Base-by-base conservation (phyloP, 1,140 invertebrate genomes). In the Paralvinella palmiformis region DNA sequence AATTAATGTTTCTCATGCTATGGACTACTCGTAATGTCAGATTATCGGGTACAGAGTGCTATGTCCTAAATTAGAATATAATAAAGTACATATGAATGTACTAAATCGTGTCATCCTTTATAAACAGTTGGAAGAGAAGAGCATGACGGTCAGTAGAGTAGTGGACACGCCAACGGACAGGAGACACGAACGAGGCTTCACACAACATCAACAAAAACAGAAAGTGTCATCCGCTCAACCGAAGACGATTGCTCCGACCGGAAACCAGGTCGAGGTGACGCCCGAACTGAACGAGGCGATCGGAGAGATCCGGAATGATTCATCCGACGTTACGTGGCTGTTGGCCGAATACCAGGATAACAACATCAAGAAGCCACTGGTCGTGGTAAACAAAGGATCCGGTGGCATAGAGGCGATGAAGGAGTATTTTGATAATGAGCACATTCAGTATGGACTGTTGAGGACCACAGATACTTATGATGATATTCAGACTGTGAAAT, bases 401-500 rank as follows among this genome's bases (percentile, higher is more conserved):
- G 75, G 73, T 1, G 70, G 71, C 33, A 62, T 75, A 13, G 37
- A 61, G 31, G 74, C 74, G 36, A 55, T 79, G 13, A 69, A 64
- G 36, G 62, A 57, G 13, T 53, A 50, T 32, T 58, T 79, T 4
- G 53, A 60, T 15, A 70, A 73, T 24, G 68, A 68, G 35, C 55
- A 65, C 48, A 72, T 69, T 15, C 72, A 76, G 72, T 79, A 77
- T 65, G 74, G 68, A 3, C 63, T 79, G 17, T 78, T 72, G 50
- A 63, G 76, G 48, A 69, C 73, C 5, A 71, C 73, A 3, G 74
- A 77, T 62, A 63, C 69, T 29, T 68, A 73, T 27, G 76, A 78
- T 65, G 71, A 73, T 53, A 74, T 76, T 45, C 69, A 69, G 35
- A 78, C 73, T 17, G 76, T 78, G 33, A 79, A 79, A 60, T 79